Conservation (phyloP, 2,113 vertebrate species). For the Epinephelus moara region DNA sequence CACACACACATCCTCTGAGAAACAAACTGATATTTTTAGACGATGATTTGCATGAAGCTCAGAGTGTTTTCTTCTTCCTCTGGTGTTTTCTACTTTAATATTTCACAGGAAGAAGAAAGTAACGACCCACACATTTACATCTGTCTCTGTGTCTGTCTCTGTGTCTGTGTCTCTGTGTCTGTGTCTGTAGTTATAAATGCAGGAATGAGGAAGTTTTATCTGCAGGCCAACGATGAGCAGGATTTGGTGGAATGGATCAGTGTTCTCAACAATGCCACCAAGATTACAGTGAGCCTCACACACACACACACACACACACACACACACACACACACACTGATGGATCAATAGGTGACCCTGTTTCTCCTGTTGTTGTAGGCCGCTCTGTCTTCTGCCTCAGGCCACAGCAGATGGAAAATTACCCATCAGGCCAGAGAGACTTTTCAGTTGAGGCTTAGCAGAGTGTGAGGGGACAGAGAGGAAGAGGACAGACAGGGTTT, state of each 20-base stretch:
- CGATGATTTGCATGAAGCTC: constrained; percentile 12
- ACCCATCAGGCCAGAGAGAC: constrained; percentile 42
- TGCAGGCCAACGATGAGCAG: constrained; percentile 98
- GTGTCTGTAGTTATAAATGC: constrained; percentile 92
- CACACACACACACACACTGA: constrained; percentile 14
- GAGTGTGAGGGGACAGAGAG: neutral
- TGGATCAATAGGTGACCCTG: constrained; percentile 51
- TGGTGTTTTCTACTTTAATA: neutral
- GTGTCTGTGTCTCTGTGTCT: neutral
- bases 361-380: constrained; percentile 25
- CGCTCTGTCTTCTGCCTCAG: constrained; percentile 26
- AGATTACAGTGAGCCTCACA: constrained; percentile 93
- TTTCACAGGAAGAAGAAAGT: neutral
- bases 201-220: constrained; percentile 96
- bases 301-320: constrained; percentile 36
- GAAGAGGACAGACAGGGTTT: neutral
- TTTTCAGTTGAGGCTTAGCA: constrained; percentile 10
- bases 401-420: constrained; percentile 50
- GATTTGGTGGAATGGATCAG: constrained; percentile 97
- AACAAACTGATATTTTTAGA: constrained; percentile 63
- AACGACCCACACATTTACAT: neutral
- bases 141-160: neutral
- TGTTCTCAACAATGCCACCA: constrained; percentile 97
- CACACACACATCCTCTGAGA: constrained; percentile 52
- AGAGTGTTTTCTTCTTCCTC: neutral